These are phyloP conservation scores for Athalia rosae DNA, from an alignment of 2,888 invertebrate species.

Conservation along the genomic window DNA sequence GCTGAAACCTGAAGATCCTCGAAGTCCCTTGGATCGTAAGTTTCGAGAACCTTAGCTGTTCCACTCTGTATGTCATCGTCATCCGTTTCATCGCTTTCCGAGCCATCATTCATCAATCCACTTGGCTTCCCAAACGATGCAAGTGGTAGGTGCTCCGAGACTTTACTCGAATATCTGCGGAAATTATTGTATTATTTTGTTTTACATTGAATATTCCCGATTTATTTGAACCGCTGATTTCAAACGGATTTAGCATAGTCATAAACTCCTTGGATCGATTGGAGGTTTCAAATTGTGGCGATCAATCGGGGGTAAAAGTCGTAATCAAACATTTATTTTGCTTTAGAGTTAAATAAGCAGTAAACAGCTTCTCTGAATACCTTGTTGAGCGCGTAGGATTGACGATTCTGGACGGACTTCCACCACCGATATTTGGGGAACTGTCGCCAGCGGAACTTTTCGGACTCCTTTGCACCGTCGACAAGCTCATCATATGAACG, in stretches of 20 bases:
- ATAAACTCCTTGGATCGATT: too few relatives aligned
- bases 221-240: too few relatives aligned
- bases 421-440: conserved; percentile 3
- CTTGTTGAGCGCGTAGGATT: conserved; percentile 19
- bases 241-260: too few relatives aligned
- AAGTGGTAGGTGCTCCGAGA: conserved; percentile 13
- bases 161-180: conserved; percentile 23
- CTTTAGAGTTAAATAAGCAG: neutral
- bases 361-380: neutral
- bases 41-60: conserved; percentile 58
- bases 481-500: conserved; percentile 51
- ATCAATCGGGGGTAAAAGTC: too few relatives aligned
- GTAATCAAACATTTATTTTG: too few relatives aligned
- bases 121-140: conserved; percentile 55
- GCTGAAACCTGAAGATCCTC: conserved; percentile 86
- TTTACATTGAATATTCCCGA: too few relatives aligned
- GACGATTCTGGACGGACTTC: conserved; percentile 7
- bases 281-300: too few relatives aligned
- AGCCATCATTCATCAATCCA: conserved; percentile 64
- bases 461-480: conserved; percentile 15
- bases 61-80: conserved; percentile 66
- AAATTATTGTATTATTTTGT: neutral
- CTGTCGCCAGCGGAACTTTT: neutral
- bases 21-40: conserved; percentile 89
- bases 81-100: conserved; percentile 70